Percentiles rank a stretch among this genome's conserved stretches.
Evolutionary conservation across 1,140 invertebrate genomes (phyloP).

Genomic region (Heliconius congener): DNA sequence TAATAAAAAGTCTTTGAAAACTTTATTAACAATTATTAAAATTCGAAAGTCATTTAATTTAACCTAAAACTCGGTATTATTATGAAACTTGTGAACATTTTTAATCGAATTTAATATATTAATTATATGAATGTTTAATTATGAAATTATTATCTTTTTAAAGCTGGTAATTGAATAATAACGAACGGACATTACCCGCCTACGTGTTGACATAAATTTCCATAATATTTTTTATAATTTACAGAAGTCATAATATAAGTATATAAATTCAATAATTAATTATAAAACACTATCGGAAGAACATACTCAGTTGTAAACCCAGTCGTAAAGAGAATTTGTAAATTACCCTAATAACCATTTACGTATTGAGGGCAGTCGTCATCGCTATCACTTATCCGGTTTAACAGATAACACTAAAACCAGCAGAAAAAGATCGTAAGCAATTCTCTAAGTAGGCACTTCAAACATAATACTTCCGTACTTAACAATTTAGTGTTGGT

Average conservation of each 20-base stretch:
- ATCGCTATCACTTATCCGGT: slow-evolving; percentile 50
- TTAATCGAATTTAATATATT: background rate
- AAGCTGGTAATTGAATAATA: background rate
- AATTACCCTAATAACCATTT: slow-evolving; percentile 43
- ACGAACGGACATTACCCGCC: background rate
- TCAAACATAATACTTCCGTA: background rate
- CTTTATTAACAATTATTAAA: background rate
- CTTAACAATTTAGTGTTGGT: background rate
- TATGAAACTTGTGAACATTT: background rate
- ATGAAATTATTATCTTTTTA: background rate
- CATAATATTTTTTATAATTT: background rate
- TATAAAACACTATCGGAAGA: background rate
- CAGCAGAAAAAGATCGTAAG: slow-evolving; percentile 17
- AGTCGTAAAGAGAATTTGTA: slow-evolving; percentile 31
- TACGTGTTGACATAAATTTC: background rate
- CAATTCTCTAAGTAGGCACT: background rate
- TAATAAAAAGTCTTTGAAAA: background rate
- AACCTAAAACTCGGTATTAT: slow-evolving; percentile 4
- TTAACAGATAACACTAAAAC: slow-evolving; percentile 38
- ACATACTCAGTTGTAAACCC: slow-evolving; percentile 15
- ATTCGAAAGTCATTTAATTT: background rate
- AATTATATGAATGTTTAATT: background rate
- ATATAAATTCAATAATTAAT: background rate
- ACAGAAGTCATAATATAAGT: background rate
- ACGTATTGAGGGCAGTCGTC: slow-evolving; percentile 45